Percentiles rank a stretch among this genome's conserved stretches.
These are phyloP conservation scores for Thomomys bottae DNA, from an alignment of 2,113 vertebrate species.

Conservation along the genomic window DNA sequence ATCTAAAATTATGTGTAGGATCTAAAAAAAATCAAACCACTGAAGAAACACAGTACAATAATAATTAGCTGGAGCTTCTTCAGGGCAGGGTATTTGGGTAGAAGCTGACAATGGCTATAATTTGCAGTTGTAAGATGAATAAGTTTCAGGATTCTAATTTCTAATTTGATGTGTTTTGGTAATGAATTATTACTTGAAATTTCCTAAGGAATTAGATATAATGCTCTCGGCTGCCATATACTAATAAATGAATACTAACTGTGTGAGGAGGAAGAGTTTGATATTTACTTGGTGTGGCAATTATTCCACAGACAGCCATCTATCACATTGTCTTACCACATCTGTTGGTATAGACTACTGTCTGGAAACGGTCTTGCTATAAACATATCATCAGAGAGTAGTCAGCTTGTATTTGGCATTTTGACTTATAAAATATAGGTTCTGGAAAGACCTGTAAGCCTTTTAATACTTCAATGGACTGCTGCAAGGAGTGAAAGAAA, in stretches of 20 bases:
- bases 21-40: too few relatives aligned
- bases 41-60: background rate
- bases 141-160: background rate
- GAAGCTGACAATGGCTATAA: background rate
- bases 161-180: background rate
- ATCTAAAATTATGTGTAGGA: background rate
- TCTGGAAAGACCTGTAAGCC: background rate
- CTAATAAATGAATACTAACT: background rate
- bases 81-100: background rate
- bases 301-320: background rate
- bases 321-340: background rate
- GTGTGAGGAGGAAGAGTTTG: background rate
- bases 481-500: background rate
- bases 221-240: background rate
- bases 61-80: fast-evolving
- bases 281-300: background rate
- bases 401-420: background rate
- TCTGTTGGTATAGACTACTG: background rate
- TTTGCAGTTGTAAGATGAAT: background rate
- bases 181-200: background rate
- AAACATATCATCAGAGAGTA: background rate
- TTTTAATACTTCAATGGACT: background rate
- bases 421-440: background rate
- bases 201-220: background rate
- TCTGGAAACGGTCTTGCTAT: background rate